These are phyloP conservation scores for Folsomia manolachei DNA, from an alignment of 2,888 invertebrate genomes.

Conservation along the genomic window DNA sequence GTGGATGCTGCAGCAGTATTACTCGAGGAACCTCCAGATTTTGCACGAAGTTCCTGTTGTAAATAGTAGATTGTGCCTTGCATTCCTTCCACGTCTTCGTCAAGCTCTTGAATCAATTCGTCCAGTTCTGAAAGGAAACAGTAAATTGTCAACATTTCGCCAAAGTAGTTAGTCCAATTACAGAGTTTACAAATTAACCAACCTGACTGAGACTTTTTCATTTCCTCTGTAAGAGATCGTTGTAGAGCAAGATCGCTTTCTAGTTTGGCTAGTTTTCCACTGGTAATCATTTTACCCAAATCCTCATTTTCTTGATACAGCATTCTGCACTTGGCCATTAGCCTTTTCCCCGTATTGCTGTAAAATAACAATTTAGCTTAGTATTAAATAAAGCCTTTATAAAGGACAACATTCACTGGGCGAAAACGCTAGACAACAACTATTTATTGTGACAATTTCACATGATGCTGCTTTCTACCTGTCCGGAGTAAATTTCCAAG, in stretches of 20 bases:
- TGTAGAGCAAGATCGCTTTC: conserved; percentile 90
- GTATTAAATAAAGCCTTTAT: too few species aligned
- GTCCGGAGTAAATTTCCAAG: conserved; percentile 99
- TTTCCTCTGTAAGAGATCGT: conserved; percentile 92
- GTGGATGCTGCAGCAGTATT: conserved; percentile 20
- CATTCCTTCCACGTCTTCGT: conserved; percentile 98
- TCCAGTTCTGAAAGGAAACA: conserved; percentile 71
- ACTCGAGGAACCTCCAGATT: not conserved
- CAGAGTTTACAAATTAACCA: too few species aligned
- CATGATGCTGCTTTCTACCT: conserved; percentile 58
- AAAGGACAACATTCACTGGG: too few species aligned
- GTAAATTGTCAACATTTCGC: too few species aligned
- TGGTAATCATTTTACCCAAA: conserved; percentile 90
- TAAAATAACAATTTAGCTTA: too few species aligned
- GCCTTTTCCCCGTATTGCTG: conserved; percentile 91
- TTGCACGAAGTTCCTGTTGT: conserved; percentile 80
- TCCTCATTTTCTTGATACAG: conserved; percentile 97
- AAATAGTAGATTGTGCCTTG: conserved; percentile 93
- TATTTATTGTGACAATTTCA: conserved; percentile 25
- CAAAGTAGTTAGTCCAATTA: too few species aligned
- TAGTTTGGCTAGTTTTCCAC: conserved; percentile 88
- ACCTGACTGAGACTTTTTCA: conserved; percentile 94
- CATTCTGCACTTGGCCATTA: conserved; percentile 95
- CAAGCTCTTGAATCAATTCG: conserved; percentile 90
- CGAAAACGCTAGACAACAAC: not conserved